Base-by-base conservation (phyloP, 2,888 invertebrate species). In the Cheilosia grossa region DNA sequence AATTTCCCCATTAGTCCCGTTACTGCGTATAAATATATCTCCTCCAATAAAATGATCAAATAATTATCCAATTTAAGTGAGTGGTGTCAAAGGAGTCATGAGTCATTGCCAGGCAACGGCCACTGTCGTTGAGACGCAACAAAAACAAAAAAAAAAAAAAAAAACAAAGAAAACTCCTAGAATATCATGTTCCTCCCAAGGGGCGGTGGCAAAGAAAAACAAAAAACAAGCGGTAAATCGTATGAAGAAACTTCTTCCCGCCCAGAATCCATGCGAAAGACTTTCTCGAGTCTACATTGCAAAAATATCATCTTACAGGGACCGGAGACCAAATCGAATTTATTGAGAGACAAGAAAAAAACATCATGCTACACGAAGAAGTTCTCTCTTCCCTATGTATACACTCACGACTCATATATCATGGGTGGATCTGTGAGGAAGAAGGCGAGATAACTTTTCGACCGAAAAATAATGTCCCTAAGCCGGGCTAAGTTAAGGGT, bases 21-120 rank as follows among this genome's bases (percentile, higher is more conserved):
- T 69, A 44, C 44, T 56, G 33, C 44, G 37, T 70, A 47, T 19
- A 77, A 61, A 61, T 24, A 24, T 44, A 61, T 47, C 53, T 77
- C 53, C 15, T 51, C 59, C 61, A 61, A 69, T 77, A 77, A 78
- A 78, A 61, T 44, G 61, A 78, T 78, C 49, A 70, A 78, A 70
- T 78, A 69, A 78, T 78, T 78, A 78, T 78, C 78, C 70, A 70
- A 70, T 78, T 70, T 56, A 70, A 53, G 58, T 53, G 59, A 75
- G 59, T 53, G 59, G 67, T 51, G 75, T 67, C 67, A 66, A 75
- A 75, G 66, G 75, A 67, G 56, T 75, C 53, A 53, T 63, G 56
- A 63, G 63, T 69, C 47, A 69, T 54, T 66, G 37, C 58, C 64
- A 70, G 37, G 24, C 37, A 49, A 40, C 40, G 40, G n/a, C 33